Conservation (phyloP, 35 echinoderm and acorn worm species). For the Apostichopus californicus region DNA sequence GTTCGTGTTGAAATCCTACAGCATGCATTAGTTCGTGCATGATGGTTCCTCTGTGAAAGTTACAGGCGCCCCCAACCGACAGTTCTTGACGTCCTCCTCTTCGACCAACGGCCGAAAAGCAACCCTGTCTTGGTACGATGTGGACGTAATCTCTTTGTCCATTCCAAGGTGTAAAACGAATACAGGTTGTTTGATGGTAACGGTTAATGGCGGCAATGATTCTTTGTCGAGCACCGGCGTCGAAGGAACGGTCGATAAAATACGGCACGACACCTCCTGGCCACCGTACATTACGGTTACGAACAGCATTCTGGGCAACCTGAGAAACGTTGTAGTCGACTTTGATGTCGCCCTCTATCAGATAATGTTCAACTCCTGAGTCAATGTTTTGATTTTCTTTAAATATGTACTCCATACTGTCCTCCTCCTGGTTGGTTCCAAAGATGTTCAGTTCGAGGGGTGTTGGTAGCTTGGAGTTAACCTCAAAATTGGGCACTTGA, state of each 20-base stretch:
- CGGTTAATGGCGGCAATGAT: constrained; percentile 70
- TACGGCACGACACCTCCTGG: too few species aligned
- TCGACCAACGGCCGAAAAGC: constrained; percentile 78
- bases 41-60: constrained; percentile 72
- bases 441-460: neutral
- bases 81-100: constrained; percentile 76
- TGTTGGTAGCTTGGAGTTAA: neutral
- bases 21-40: constrained; percentile 96
- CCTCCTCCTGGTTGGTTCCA: constrained; percentile 53
- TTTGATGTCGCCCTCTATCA: too few species aligned
- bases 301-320: constrained; percentile 51
- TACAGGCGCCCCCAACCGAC: constrained; percentile 73
- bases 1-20: constrained; percentile 89
- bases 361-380: too few species aligned
- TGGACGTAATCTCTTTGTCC: constrained; percentile 77
- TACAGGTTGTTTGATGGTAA: constrained; percentile 80
- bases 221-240: constrained; percentile 58
- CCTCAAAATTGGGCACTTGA: neutral
- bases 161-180: constrained; percentile 67
- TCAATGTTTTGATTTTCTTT: constrained; percentile 29
- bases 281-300: constrained; percentile 46
- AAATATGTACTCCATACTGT: constrained; percentile 53
- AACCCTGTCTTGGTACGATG: constrained; percentile 80
- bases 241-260: too few species aligned
- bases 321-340: too few species aligned